Conservation (phyloP, 2,113 vertebrate species). For the Phylloscopus whistleri region DNA sequence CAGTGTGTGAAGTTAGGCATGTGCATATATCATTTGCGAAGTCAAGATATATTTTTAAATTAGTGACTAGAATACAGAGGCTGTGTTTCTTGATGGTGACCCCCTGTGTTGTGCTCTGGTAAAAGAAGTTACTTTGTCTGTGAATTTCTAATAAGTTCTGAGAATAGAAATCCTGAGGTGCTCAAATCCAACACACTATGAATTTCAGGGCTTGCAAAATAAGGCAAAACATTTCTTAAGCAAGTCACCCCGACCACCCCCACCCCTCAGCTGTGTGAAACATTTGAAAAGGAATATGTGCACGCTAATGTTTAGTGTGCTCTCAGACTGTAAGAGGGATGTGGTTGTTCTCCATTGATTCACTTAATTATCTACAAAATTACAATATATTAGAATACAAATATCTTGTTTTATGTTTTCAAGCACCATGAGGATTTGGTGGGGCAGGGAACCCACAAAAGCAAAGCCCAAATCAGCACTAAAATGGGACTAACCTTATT, state of each 20-base stretch:
- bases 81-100: background rate
- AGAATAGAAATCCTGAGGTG: conserved; percentile 39
- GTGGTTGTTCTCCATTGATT: conserved; percentile 17
- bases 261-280: background rate
- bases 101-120: background rate
- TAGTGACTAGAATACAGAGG: background rate
- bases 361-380: background rate
- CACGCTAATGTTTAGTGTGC: background rate
- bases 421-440: background rate
- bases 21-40: background rate
- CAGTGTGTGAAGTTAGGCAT: background rate
- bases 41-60: conserved; percentile 21
- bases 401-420: conserved; percentile 31
- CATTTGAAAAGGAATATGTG: background rate
- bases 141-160: conserved; percentile 22
- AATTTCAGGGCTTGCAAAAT: conserved; percentile 24
- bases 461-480: background rate
- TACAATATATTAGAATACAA: background rate
- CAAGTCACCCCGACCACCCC: background rate
- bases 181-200: background rate
- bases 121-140: conserved; percentile 12
- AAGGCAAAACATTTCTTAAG: background rate
- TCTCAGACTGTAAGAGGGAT: background rate
- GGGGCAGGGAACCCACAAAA: background rate
- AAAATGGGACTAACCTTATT: background rate